Evolutionary conservation across 2,888 invertebrate genomes (phyloP).

Genomic region (Cybosia mesomella): DNA sequence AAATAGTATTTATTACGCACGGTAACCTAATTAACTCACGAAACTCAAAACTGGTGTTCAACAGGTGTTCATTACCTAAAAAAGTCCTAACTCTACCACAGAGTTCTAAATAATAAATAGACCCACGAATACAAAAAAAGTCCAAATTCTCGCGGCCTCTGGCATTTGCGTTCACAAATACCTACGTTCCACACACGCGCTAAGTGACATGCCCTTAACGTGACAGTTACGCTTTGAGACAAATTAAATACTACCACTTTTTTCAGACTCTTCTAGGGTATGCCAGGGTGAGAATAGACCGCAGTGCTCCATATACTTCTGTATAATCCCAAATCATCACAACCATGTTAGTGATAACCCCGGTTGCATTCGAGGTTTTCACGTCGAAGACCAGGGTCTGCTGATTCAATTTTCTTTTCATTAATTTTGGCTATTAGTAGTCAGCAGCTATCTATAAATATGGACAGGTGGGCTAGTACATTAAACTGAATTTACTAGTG

Average conservation of each 20-base stretch:
- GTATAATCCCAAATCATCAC: too few species aligned
- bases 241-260: neutral
- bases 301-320: too few species aligned
- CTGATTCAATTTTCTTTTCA: too few species aligned
- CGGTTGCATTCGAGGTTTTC: too few species aligned
- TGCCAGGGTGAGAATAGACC: too few species aligned
- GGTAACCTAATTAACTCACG: neutral
- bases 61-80: neutral
- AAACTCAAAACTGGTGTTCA: neutral
- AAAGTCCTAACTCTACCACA: neutral
- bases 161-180: conserved; percentile 15
- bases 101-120: neutral
- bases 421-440: too few species aligned
- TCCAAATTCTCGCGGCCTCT: neutral
- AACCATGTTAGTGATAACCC: too few species aligned
- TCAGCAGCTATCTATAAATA: too few species aligned
- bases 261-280: too few species aligned
- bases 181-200: conserved; percentile 3
- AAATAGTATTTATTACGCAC: neutral
- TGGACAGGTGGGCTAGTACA: too few species aligned
- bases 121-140: neutral
- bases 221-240: conserved; percentile 11
- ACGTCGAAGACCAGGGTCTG: too few species aligned
- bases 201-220: conserved; percentile 13
- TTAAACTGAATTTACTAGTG: too few species aligned